Evolutionary conservation across 2,113 vertebrate species (phyloP), one percentile per base, ranked within the genome.

Genomic region (Tenrec ecaudatus): DNA sequence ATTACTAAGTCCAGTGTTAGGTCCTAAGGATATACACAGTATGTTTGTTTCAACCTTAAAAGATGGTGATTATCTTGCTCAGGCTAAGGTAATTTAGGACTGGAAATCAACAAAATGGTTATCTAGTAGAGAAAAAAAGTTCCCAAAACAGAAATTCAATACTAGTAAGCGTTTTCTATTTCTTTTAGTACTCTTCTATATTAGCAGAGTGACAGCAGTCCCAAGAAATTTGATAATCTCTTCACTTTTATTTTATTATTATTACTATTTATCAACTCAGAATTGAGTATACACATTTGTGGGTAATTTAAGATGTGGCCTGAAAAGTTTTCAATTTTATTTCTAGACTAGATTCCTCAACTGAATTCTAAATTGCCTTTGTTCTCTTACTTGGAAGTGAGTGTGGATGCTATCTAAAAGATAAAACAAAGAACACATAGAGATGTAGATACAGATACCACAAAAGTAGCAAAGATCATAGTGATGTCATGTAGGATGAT

Each of bases 291-390:
- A 80, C 38, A 91, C 12, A 58, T 81, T 94, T 86, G 17, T 20
- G 91, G 19, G 33, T 95, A 75, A 81, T 89, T 90, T 92, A 89
- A 86, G 29, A 64, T 91, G 31, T 93, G 38, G 8, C 87, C 69
- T 77, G 58, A 76, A 83, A 82, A n/a, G 25, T 29, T 86, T 95
- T 89, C 64, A 76, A 31, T 82, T 88, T 86, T 78, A 11, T 40
- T 25, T 2, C 3, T 64, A 75, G 43, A 33, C 69, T 29, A 17
- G 8, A 1, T 86, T 82, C 68, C 64, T 82, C 5, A 31, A 10
- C 57, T 91, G 76, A 96, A 58, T 94, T 95, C 11, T 83, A 66
- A 85, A n/a, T 85, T 40, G 25, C 11, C 38, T 87, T 88, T 92
- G 77, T 86, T 93, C 40, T 89, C 12, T 9, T 58, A 64, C n/a